Base-by-base conservation (phyloP, 2,113 vertebrate species). In the Tichodroma muraria region DNA sequence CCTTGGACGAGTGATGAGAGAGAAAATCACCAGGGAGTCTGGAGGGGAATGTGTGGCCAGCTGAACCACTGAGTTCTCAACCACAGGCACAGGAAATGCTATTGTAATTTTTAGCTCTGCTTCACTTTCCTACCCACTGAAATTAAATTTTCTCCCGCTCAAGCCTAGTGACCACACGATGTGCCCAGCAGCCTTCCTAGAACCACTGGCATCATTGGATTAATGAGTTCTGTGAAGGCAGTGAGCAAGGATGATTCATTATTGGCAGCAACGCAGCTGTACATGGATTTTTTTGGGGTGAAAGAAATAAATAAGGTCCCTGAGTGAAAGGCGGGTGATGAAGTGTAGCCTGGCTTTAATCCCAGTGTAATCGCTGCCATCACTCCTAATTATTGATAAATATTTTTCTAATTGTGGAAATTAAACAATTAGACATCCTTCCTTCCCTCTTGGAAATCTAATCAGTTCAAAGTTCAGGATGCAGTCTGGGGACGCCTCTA, bases 381-480 rank as follows among this genome's bases (percentile, higher is more conserved):
- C 93, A 10, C 37, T 89, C 79, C 93, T 94, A 79, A 95, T 96
- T 91, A 91, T 76, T 73, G 68, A 87, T 86, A 95, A 96, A 95
- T 93, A 92, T 92, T 92, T 89, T 79, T 76, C 72, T 94, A 94
- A 94, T 92, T 65, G 93, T 95, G 80, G 94, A 91, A 94, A 95
- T 96, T 81, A 89, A 95, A 91, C 86, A 79, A 88, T 95, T 92
- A 93, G 80, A 82, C 89, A 73, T 94, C 91, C 96, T 97, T 97
- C 92, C 91, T 96, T 96, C 87, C 93, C 73, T 61, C 75, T 81
- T 57, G 78, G 47, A 90, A 94, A 93, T 90, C 70, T 13, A 92
- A 95, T 94, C 77, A 24, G 75, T 49, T 71, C 11, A 8, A 69
- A 87, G 91, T 35, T 65, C 94, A 85, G 86, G 80, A 92, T 50